phyloP scores from a whole-genome alignment of 2,113 vertebrate species.

The Todiramphus chloris region DNA sequence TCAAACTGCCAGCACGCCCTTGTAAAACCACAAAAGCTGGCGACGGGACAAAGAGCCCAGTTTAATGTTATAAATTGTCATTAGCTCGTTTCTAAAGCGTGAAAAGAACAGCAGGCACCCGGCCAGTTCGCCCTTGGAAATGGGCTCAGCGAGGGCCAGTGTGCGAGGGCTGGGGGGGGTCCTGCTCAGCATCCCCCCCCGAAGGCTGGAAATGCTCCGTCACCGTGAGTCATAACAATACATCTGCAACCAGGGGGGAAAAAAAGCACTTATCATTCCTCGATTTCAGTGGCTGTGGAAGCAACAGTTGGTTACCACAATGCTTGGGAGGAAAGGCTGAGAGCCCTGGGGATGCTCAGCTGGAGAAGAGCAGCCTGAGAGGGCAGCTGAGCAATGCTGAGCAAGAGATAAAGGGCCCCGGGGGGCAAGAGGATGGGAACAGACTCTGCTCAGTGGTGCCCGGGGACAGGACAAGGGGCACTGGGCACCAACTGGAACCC shows the following conservation, averaged over 20 bases:
- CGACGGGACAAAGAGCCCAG: background rate
- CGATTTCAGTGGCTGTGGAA: background rate
- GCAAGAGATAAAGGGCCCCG: too few species aligned
- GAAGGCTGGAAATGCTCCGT: background rate
- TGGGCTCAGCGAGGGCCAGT: rapidly evolving
- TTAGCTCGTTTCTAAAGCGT: rapidly evolving
- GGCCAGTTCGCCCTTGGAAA: background rate
- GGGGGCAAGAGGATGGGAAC: too few species aligned
- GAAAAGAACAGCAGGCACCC: rapidly evolving
- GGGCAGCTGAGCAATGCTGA: too few species aligned
- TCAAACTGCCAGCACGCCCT: background rate
- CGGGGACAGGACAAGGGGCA: too few species aligned
- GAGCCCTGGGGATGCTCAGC: too few species aligned
- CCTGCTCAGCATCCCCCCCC: background rate
- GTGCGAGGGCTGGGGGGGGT: background rate
- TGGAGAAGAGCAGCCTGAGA: too few species aligned
- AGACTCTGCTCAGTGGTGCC: too few species aligned
- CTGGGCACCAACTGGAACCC: too few species aligned
- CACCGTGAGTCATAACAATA: rapidly evolving
- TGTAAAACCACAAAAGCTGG: background rate
- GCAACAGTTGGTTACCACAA: too few species aligned
- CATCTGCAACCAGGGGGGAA: background rate
- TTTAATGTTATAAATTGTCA: too few species aligned
- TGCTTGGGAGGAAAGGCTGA: too few species aligned
- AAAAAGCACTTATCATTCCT: rapidly evolving